phyloP scores from a whole-genome alignment of 2,888 invertebrate species.

The Polydrusus cervinus region DNA sequence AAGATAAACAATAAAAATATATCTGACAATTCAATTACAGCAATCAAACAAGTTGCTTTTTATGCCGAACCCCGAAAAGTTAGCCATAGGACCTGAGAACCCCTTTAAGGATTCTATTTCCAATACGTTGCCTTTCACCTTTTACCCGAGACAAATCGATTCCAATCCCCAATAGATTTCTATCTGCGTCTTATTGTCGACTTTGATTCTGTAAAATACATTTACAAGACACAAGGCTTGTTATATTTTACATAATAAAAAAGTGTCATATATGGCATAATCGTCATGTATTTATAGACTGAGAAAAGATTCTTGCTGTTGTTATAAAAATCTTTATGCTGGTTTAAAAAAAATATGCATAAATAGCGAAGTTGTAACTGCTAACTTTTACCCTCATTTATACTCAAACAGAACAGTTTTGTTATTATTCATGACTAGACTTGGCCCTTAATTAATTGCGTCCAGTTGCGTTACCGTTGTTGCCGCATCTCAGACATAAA shows the following conservation, averaged over 20 bases:
- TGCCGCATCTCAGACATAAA: no score
- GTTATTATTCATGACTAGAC: no score
- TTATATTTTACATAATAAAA: not conserved
- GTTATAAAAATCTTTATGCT: no score
- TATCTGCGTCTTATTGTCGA: constrained; percentile 44
- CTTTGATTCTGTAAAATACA: constrained; percentile 27
- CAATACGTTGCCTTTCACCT: constrained; percentile 41
- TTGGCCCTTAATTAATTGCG: no score
- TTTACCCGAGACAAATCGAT: constrained; percentile 48
- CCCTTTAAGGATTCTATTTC: constrained; percentile 41
- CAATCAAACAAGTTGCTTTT: constrained; percentile 24
- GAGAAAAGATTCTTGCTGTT: no score
- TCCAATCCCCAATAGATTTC: constrained; percentile 39
- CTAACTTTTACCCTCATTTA: no score
- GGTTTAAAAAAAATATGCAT: no score
- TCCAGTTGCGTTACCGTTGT: no score
- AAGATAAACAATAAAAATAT: not conserved
- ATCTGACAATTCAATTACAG: not conserved
- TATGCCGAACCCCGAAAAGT: constrained; percentile 15
- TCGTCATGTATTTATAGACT: no score
- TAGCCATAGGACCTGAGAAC: not conserved
- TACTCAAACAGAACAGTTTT: no score
- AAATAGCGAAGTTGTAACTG: no score
- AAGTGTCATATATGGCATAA: no score
- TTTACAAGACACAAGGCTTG: constrained; percentile 28